Percentiles rank a stretch among this genome's conserved stretches.
Conservation (phyloP, 1,140 invertebrate species). For the Aphidius gifuensis region DNA sequence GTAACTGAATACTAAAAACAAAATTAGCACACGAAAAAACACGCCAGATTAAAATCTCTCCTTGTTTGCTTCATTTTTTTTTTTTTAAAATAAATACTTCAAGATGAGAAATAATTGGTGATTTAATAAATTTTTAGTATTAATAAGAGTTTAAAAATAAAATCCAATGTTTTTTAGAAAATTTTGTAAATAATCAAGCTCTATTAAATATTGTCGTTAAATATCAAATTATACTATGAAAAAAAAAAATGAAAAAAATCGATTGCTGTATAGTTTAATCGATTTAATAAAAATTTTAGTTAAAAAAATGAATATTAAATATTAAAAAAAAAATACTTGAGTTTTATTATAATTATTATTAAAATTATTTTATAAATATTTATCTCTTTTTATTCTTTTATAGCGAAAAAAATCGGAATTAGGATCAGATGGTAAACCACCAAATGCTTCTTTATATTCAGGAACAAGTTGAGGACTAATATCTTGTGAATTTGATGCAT, state of each 20-base stretch:
- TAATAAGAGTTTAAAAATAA: too few relatives aligned
- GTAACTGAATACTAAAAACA: slow-evolving; percentile 14
- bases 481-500: slow-evolving; percentile 10
- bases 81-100: too few relatives aligned
- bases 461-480: slow-evolving; percentile 7
- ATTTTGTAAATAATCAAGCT: slow-evolving; percentile 28
- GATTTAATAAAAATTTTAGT: neutral
- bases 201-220: slow-evolving; percentile 34
- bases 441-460: slow-evolving; percentile 28
- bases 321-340: neutral
- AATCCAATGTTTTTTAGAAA: too few relatives aligned
- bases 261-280: too few relatives aligned
- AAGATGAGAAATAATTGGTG: too few relatives aligned
- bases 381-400: slow-evolving; percentile 36
- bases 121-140: too few relatives aligned
- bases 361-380: neutral
- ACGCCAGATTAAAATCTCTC: too few relatives aligned
- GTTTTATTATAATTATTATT: neutral
- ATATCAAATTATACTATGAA: slow-evolving; percentile 21
- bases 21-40: neutral
- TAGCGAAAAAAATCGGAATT: slow-evolving; percentile 32
- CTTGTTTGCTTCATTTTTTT: too few relatives aligned
- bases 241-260: neutral
- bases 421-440: slow-evolving; percentile 28
- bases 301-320: slow-evolving; percentile 8